Base-by-base conservation (phyloP, 2,888 invertebrate genomes). In the Gymnosoma rotundatum region DNA sequence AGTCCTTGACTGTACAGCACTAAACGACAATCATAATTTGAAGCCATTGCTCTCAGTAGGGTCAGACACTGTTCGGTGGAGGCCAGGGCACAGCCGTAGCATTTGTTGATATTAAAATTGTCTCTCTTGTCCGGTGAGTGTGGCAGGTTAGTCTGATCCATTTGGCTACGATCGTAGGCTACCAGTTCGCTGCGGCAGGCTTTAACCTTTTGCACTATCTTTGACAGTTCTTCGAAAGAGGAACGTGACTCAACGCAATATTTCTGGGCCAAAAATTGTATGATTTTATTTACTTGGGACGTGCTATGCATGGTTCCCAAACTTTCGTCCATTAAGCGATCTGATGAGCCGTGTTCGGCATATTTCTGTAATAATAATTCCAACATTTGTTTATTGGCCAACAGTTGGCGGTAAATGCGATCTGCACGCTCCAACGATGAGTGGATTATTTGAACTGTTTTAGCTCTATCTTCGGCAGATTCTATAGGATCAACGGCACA, bases 401-500 rank as follows among this genome's bases (percentile, higher is more conserved):
- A 96, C 10, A 99, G 93, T 90, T 98, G 97, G 76, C 97, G 95
- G 91, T 99, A 98, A 18, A 98, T 97, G 25, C 97, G 94, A 92
- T 99, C 99, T 0, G 99, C 99, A 89, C 98, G 98, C 89, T 99
- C 98, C 70, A 99, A 92, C 83, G 98, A 93, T 0, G 96, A 94
- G 88, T 98, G 98, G 87, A 99, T 98, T 52, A 96, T 96, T 50
- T 96, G 95, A 32, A 98, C 97, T 83, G 98, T 98, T 93, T 98
- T 98, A 91, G 98, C 97, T 4, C 99, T 94, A 92, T 99, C 99
- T 88, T 99, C 98, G 89, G 99, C 99, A 88, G 96, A 98, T 92
- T 99, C 98, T 25, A 99, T 98, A 14, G 98, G 98, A 93, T 99
- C 99, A 0, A 99, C 98, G 21, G 98, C 98, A 92, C 98, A 99